Evolutionary conservation across 2,888 invertebrate species (phyloP), one percentile per base, ranked within the genome.

Genomic region (Protodeltote pygarga): DNA sequence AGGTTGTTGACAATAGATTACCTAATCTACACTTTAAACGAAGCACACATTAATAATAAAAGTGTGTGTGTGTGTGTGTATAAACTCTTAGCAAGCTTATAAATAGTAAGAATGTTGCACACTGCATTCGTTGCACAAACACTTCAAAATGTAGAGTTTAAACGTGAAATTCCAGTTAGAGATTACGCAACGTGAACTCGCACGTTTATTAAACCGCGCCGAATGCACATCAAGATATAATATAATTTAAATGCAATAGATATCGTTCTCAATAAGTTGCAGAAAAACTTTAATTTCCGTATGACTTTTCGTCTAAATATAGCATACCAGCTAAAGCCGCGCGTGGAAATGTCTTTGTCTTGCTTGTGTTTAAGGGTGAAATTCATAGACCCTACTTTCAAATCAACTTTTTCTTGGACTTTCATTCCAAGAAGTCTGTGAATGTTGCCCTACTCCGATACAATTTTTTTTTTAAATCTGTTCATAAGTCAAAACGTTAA

Each of bases 131-230:
- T 57, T 64, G 55, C 67, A 64, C 66, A 58, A 65, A 55, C 35
- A 44, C 46, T 55, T 64, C 31, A 64, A 65, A 53, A 52, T 65
- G 28, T 63, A 46, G 31, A 57, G 20, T 54, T 32, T 19, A 50
- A 63, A 70, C 67, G 54, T 51, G 67, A 66, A 61, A 61, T 64
- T 66, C 60, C 46, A 64, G 50, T 66, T 39, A 27, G 3, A 50
- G 5, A 42, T 66, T 64, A 58, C 31, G 48, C 46, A 70, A 68
- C 28, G 16, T 55, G 16, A 39, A 41, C 51, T 45, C 24, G 29
- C 34, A 29, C 45, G 28, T 42, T 19, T 49, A 46, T 49, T 48
- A 24, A 31, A 52, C 44, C 19, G 19, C 19, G 19, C 27, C 28
- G 28, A 47, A 46, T 35, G 47, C 29, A 53, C 25, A 16, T 37